These are phyloP conservation scores for Amitus sp. DNA, from an alignment of 2,888 invertebrate genomes.

Conservation along the genomic window DNA sequence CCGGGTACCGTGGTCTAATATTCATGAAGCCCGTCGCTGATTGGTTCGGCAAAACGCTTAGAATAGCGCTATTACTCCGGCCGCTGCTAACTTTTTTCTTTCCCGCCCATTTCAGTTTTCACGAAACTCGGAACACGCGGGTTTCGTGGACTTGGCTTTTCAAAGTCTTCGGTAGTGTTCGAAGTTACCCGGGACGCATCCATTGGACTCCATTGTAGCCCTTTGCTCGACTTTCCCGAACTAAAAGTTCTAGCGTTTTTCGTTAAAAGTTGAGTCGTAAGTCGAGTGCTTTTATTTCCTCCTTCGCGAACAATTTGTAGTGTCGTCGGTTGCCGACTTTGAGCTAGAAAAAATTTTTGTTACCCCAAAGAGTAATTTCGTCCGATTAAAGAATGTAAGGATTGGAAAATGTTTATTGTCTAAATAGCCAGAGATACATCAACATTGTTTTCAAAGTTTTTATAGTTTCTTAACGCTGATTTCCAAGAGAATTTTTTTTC, in stretches of 20 bases:
- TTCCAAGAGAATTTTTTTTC: too few species aligned
- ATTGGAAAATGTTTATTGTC: too few species aligned
- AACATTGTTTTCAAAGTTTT: too few species aligned
- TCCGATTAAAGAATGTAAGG: too few species aligned
- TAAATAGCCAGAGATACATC: too few species aligned
- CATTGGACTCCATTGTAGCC: neutral
- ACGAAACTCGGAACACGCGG: neutral
- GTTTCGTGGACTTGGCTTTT: neutral
- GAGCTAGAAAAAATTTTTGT: neutral
- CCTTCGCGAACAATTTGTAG: neutral
- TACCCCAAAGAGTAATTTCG: neutral
- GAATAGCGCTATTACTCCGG: neutral
- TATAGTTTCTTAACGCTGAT: too few species aligned
- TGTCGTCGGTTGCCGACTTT: neutral
- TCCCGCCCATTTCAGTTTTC: neutral
- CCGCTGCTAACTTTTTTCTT: neutral
- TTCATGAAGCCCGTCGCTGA: neutral
- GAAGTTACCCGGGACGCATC: neutral
- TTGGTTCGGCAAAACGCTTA: neutral
- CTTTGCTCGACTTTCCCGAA: neutral
- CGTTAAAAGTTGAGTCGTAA: slow-evolving; percentile 3
- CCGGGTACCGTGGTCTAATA: too few species aligned
- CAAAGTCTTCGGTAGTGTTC: neutral
- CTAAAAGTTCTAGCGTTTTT: too few species aligned
- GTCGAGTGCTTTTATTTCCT: neutral